These are phyloP conservation scores for Amorpha juglandis DNA, from an alignment of 2,888 invertebrate species.

Conservation along the genomic window DNA sequence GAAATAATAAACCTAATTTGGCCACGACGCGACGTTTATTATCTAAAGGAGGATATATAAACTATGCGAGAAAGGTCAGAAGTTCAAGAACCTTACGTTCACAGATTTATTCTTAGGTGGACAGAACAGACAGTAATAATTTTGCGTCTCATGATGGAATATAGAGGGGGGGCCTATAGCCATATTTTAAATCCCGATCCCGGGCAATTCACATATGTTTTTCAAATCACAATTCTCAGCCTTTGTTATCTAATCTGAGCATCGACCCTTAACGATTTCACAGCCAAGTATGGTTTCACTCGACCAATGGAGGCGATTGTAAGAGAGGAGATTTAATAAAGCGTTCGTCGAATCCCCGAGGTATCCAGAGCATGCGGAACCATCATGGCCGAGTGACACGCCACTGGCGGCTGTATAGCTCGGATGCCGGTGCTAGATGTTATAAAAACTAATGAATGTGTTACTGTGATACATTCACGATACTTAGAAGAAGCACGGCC, in stretches of 20 bases:
- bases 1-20: constrained; percentile 23
- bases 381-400: constrained; percentile 71
- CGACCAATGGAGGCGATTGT: no score
- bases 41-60: constrained; percentile 34
- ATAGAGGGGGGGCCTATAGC: no score
- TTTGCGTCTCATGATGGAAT: no score
- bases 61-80: not conserved
- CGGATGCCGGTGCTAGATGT: constrained; percentile 38
- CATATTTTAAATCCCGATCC: no score
- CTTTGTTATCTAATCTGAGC: no score
- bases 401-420: constrained; percentile 45
- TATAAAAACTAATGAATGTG: constrained; percentile 39
- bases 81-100: no score
- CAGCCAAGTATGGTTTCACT: no score
- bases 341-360: constrained; percentile 56
- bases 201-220: no score
- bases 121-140: no score
- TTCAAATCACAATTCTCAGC: no score
- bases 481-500: constrained; percentile 35
- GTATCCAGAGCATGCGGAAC: constrained; percentile 71
- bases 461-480: constrained; percentile 33
- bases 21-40: constrained; percentile 32
- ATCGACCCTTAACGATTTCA: no score
- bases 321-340: constrained; percentile 36
- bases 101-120: not conserved